Percentiles rank a stretch among this genome's conserved stretches.
phyloP scores from a whole-genome alignment of 2,797 vertebrate species.

The Ctenopoma multispine region DNA sequence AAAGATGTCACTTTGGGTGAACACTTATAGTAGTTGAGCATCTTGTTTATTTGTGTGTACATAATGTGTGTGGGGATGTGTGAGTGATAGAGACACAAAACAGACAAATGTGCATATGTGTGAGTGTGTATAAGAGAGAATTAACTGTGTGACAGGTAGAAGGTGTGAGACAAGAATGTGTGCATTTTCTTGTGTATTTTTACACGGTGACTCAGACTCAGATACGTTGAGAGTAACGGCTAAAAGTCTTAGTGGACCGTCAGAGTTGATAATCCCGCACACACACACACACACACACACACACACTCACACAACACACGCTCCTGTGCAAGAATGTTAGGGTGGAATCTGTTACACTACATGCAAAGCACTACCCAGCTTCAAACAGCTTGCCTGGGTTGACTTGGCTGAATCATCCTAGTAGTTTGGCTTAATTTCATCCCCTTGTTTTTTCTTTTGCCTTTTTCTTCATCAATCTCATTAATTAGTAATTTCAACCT shows the following conservation, averaged over 20 bases:
- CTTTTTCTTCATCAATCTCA: conserved; percentile 68
- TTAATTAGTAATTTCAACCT: conserved; percentile 61
- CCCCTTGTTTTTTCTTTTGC: conserved; percentile 46
- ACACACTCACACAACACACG: conserved; percentile 4
- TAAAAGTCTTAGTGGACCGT: conserved; percentile 47
- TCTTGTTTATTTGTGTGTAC: conserved; percentile 48
- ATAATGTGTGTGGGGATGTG: conserved; percentile 32
- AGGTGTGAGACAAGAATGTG: conserved; percentile 23
- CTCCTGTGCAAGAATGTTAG: conserved; percentile 23
- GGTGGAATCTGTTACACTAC: conserved; percentile 55
- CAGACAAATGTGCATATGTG: conserved; percentile 25
- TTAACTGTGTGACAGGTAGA: conserved; percentile 53
- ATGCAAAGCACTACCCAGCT: conserved; percentile 50
- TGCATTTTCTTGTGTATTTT: conserved; percentile 24
- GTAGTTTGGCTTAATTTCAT: conserved; percentile 59
- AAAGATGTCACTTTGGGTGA: conserved; percentile 53
- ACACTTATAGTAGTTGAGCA: conserved; percentile 26
- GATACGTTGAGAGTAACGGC: conserved; percentile 40
- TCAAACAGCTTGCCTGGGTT: conserved; percentile 69
- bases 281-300: conserved; percentile 1
- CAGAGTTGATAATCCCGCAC: conserved; percentile 43
- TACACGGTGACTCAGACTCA: conserved; percentile 48
- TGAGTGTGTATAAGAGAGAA: conserved; percentile 19
- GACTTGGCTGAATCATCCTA: conserved; percentile 65
- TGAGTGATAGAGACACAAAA: conserved; percentile 23